A percentile compares a stretch with the other conserved stretches of the same genome.
Conservation (phyloP, 2,113 vertebrate species). For the Vidua chalybeata region DNA sequence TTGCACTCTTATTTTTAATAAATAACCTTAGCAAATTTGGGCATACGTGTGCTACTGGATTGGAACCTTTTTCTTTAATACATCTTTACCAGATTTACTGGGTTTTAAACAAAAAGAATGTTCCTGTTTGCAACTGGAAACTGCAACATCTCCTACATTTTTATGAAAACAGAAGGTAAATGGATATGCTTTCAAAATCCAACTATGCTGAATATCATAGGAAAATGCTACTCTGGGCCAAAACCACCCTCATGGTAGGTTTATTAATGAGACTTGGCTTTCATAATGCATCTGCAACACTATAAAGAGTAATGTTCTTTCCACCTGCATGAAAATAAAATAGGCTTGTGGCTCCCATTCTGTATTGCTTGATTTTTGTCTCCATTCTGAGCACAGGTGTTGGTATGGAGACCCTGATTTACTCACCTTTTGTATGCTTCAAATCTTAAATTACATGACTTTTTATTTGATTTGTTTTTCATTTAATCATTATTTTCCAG, state of each 20-base stretch:
- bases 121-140: background rate
- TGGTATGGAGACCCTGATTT: background rate
- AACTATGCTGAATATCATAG: background rate
- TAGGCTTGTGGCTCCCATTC: background rate
- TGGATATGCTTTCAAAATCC: background rate
- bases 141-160: background rate
- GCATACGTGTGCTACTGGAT: background rate
- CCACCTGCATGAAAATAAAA: background rate
- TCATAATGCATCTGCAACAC: background rate
- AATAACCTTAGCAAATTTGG: background rate
- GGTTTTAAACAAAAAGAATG: background rate
- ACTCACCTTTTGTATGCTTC: background rate
- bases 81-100: background rate
- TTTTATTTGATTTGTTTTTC: background rate
- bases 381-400: background rate
- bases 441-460: background rate
- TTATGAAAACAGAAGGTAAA: background rate
- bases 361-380: background rate
- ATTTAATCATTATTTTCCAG: background rate
- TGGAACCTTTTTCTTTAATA: background rate
- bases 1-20: background rate
- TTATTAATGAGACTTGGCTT: background rate
- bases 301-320: background rate
- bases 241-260: background rate
- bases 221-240: background rate